Percentiles rank a stretch among this genome's conserved stretches.
phyloP scores from a whole-genome alignment of 2,888 invertebrate species.

The Prionchulus punctatus region DNA sequence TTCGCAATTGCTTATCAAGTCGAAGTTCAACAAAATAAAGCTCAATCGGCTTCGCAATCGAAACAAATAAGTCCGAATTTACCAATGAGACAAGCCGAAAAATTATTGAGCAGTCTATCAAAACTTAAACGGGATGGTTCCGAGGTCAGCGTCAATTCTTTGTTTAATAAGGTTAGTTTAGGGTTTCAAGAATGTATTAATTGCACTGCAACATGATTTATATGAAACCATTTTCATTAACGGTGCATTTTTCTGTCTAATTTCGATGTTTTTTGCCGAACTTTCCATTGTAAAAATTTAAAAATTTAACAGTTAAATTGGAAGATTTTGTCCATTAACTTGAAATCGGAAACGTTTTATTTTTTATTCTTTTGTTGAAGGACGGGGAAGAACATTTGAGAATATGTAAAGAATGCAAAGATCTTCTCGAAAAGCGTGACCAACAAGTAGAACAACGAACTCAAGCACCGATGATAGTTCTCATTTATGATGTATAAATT shows the following conservation, averaged over 20 bases:
- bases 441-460: constrained; percentile 63
- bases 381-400: constrained; percentile 48
- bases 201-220: too few relatives aligned
- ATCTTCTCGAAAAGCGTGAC: constrained; percentile 57
- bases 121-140: constrained; percentile 36
- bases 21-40: constrained; percentile 17
- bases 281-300: too few relatives aligned
- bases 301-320: too few relatives aligned
- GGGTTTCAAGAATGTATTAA: too few relatives aligned
- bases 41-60: too few relatives aligned
- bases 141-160: constrained; percentile 41
- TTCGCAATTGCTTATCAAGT: constrained; percentile 25
- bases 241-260: too few relatives aligned
- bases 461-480: constrained; percentile 57
- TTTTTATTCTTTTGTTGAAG: constrained; percentile 15
- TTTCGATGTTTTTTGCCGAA: too few relatives aligned
- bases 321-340: too few relatives aligned
- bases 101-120: constrained; percentile 8
- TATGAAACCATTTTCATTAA: too few relatives aligned
- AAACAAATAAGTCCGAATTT: too few relatives aligned
- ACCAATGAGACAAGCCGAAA: constrained; percentile 12
- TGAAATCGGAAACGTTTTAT: neutral
- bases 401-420: constrained; percentile 37
- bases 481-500: constrained; percentile 60
- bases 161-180: constrained; percentile 33